These are phyloP conservation scores for Chaetodon auriga DNA, from an alignment of 2,113 vertebrate species.

Conservation along the genomic window DNA sequence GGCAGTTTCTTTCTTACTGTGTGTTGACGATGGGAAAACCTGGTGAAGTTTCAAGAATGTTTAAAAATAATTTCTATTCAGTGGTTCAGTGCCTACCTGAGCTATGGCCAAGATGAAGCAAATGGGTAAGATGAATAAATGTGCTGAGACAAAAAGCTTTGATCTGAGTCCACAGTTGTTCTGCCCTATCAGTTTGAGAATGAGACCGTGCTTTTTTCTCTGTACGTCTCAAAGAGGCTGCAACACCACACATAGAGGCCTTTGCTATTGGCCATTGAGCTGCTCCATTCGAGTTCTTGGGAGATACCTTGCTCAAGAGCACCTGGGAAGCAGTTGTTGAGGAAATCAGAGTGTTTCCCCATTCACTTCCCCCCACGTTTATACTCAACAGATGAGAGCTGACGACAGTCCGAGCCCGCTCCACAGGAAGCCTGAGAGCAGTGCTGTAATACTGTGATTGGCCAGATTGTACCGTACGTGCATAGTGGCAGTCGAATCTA, in stretches of 20 bases:
- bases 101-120: not conserved
- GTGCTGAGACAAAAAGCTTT: constrained; percentile 2
- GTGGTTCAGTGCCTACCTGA: not conserved
- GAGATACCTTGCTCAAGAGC: not conserved
- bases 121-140: not conserved
- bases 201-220: not conserved
- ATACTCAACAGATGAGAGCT: not conserved
- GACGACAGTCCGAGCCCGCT: not conserved
- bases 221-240: not conserved
- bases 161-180: not conserved
- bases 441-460: constrained; percentile 18
- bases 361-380: not conserved
- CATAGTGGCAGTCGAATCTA: constrained; percentile 73
- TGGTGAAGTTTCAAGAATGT: constrained; percentile 15
- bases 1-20: not conserved
- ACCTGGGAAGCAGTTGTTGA: not conserved
- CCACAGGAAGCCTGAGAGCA: constrained; percentile 1
- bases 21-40: constrained; percentile 2
- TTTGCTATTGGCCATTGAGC: not conserved
- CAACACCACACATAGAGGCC: not conserved
- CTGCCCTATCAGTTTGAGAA: not conserved
- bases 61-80: constrained; percentile 19
- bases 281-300: not conserved
- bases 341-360: not conserved
- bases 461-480: constrained; percentile 35